These are phyloP conservation scores for Fabriciana adippe DNA, from an alignment of 2,888 invertebrate genomes.

Conservation along the genomic window DNA sequence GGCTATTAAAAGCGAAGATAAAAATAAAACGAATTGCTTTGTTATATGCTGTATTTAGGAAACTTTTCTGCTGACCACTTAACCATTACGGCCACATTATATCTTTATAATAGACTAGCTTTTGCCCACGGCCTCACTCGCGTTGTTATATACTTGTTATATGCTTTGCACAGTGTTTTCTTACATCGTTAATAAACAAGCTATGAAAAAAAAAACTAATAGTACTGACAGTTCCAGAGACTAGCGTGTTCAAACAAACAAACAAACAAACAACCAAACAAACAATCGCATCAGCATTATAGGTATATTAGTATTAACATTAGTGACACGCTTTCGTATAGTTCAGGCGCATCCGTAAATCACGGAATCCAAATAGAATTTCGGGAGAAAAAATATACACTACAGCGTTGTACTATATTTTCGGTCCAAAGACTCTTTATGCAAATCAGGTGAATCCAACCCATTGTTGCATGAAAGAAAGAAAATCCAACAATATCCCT, in stretches of 20 bases:
- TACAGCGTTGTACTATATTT: too few species aligned
- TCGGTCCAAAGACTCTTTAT: too few species aligned
- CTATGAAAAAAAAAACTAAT: neutral
- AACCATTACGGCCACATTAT: neutral
- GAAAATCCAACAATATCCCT: too few species aligned
- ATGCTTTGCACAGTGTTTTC: too few species aligned
- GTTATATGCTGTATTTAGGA: neutral
- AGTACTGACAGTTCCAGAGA: too few species aligned
- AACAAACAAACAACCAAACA: too few species aligned
- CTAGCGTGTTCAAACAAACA: too few species aligned
- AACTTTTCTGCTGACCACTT: neutral
- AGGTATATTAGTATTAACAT: neutral
- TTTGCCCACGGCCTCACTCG: neutral
- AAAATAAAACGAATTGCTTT: slow-evolving; percentile 20
- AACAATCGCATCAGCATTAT: neutral
- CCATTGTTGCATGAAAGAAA: too few species aligned
- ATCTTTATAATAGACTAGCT: neutral
- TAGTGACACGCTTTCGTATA: neutral
- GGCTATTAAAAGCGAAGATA: slow-evolving; percentile 25
- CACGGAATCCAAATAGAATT: too few species aligned
- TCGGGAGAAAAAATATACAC: too few species aligned
- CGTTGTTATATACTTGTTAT: neutral
- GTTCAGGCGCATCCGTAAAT: neutral
- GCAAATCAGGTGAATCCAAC: too few species aligned
- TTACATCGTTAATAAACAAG: too few species aligned